Conservation (phyloP, 2,113 vertebrate species). For the Plectropomus leopardus region DNA sequence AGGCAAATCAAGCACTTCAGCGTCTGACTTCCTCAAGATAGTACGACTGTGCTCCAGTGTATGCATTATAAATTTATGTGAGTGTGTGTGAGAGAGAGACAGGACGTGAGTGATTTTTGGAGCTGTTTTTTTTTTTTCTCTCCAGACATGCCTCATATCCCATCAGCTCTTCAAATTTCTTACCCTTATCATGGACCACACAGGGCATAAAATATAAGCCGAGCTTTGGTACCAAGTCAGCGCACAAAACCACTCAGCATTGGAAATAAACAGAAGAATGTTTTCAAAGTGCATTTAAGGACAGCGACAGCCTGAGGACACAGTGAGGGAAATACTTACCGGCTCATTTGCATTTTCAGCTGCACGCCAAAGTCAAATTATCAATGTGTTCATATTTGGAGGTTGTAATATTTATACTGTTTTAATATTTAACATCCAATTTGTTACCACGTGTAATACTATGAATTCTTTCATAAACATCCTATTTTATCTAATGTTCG, state of each 20-base stretch:
- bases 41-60: background rate
- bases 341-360: slow-evolving; percentile 26
- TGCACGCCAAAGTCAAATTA: slow-evolving; percentile 9
- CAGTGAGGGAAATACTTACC: background rate
- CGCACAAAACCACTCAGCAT: slow-evolving; percentile 8
- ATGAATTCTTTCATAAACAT: background rate
- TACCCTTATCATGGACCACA: slow-evolving; percentile 46
- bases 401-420: background rate
- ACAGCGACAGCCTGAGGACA: slow-evolving; percentile 24
- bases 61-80: slow-evolving; percentile 39
- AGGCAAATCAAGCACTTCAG: slow-evolving; percentile 40
- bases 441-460: background rate
- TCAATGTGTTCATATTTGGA: background rate
- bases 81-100: background rate
- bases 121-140: slow-evolving; percentile 23
- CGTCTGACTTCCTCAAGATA: slow-evolving; percentile 48
- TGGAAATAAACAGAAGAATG: slow-evolving; percentile 39
- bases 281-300: slow-evolving; percentile 46
- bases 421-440: background rate
- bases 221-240: slow-evolving; percentile 22
- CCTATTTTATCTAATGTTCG: background rate
- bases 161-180: slow-evolving; percentile 39
- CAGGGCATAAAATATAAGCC: slow-evolving; percentile 56
- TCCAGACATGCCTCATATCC: slow-evolving; percentile 44
- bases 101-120: slow-evolving; percentile 6